Percentiles rank a stretch among this genome's conserved stretches.
Conservation (phyloP, 2,113 vertebrate species). For the Austrofundulus limnaeus region DNA sequence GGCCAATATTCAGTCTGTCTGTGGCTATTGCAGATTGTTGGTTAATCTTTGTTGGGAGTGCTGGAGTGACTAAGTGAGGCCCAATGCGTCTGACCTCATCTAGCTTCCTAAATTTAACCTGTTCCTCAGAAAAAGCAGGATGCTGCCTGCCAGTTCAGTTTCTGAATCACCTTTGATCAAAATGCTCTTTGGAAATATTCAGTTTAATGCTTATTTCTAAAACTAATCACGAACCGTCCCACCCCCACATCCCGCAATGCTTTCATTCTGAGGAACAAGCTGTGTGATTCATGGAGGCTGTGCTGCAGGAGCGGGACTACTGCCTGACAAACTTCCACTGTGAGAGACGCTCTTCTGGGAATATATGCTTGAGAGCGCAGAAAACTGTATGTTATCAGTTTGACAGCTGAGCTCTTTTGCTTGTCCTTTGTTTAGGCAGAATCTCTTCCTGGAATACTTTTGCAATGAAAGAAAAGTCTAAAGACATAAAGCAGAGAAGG, state of each 20-base stretch:
- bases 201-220: slow-evolving; percentile 31
- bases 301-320: slow-evolving; percentile 15
- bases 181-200: slow-evolving; percentile 16
- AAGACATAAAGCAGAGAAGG: slow-evolving; percentile 52
- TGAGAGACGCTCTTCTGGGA: slow-evolving; percentile 55
- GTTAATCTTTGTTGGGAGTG: slow-evolving; percentile 45
- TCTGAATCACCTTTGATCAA: slow-evolving; percentile 21
- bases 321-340: slow-evolving; percentile 53
- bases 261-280: slow-evolving; percentile 37
- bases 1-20: slow-evolving; percentile 44
- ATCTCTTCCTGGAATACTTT: slow-evolving; percentile 50
- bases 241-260: slow-evolving; percentile 2
- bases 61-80: slow-evolving; percentile 40
- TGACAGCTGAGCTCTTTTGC: slow-evolving; percentile 69
- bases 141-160: slow-evolving; percentile 4
- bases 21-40: slow-evolving; percentile 33
- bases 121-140: slow-evolving; percentile 22
- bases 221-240: slow-evolving; percentile 1
- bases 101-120: slow-evolving; percentile 29
- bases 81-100: slow-evolving; percentile 38
- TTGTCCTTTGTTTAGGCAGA: slow-evolving; percentile 69
- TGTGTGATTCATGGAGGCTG: slow-evolving; percentile 58
- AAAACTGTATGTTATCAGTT: slow-evolving; percentile 72
- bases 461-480: slow-evolving; percentile 48
- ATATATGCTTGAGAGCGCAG: slow-evolving; percentile 59